Evolutionary conservation across 2,888 invertebrate species (phyloP).

Genomic region (Gandaritis pyraliata): DNA sequence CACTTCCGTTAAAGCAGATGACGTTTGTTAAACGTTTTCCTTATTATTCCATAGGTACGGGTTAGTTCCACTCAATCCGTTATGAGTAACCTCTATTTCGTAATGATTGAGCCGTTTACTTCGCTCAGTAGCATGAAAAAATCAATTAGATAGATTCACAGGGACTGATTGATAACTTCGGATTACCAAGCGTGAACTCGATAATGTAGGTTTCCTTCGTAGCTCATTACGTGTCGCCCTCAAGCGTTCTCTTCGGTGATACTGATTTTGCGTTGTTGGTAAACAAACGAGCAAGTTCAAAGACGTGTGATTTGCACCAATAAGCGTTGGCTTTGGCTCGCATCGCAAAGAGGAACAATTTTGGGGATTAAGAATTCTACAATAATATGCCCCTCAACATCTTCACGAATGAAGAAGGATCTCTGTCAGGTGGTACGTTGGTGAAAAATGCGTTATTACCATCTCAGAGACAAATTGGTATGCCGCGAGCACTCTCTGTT

Average conservation of each 20-base stretch:
- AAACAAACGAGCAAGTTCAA: constrained; percentile 24
- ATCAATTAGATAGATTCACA: constrained; percentile 13
- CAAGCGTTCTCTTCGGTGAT: constrained; percentile 25
- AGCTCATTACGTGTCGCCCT: constrained; percentile 28
- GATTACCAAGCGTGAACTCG: constrained; percentile 30
- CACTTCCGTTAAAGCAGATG: constrained; percentile 33
- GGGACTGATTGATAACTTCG: constrained; percentile 24
- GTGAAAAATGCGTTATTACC: constrained; percentile 81
- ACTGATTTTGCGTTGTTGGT: constrained; percentile 28
- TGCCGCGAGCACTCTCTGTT: constrained; percentile 71
- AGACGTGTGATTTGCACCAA: background rate
- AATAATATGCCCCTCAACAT: constrained; percentile 46
- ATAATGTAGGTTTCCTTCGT: constrained; percentile 28
- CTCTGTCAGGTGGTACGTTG: constrained; percentile 58
- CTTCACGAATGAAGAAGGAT: constrained; percentile 62
- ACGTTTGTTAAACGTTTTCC: constrained; percentile 27
- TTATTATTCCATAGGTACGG: constrained; percentile 17
- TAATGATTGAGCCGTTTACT: constrained; percentile 22
- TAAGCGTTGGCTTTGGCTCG: background rate
- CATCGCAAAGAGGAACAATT: constrained; percentile 8
- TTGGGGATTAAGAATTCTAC: background rate
- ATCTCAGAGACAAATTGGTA: constrained; percentile 76
- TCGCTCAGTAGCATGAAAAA: constrained; percentile 19
- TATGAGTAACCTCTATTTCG: constrained; percentile 8
- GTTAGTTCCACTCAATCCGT: too few species aligned